A percentile compares a stretch with the other conserved stretches of the same genome.
These are phyloP conservation scores for Herpetotheres cachinnans DNA, from an alignment of 2,113 vertebrate genomes.

Conservation along the genomic window DNA sequence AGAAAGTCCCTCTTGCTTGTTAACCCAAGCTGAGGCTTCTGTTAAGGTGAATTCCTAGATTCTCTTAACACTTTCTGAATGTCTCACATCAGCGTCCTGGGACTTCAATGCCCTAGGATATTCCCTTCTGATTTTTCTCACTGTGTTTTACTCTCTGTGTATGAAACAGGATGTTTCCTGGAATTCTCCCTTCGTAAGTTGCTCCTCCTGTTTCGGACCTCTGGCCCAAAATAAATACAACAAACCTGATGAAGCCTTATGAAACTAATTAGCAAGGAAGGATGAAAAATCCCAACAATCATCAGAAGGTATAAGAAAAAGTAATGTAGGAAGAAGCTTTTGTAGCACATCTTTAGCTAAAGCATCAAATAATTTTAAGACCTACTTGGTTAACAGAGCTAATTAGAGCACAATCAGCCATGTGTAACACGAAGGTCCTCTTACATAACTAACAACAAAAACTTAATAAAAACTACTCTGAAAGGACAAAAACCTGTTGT, in stretches of 20 bases:
- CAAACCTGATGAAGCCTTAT: background rate
- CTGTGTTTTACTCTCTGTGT: background rate
- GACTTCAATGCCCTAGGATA: background rate
- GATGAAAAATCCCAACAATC: background rate
- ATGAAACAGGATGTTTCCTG: background rate
- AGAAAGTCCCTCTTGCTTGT: background rate
- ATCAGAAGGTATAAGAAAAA: background rate
- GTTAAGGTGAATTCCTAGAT: background rate
- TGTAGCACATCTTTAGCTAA: background rate
- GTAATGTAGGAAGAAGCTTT: background rate
- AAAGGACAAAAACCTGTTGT: background rate
- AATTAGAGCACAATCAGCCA: background rate
- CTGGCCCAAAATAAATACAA: background rate
- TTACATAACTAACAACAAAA: background rate
- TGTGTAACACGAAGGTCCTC: background rate
- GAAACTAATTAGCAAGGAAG: background rate
- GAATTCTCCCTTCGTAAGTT: background rate
- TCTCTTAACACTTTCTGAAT: background rate
- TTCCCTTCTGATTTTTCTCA: background rate
- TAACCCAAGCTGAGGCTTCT: background rate
- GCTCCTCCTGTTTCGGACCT: too few species aligned
- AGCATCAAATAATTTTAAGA: background rate
- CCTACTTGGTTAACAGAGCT: background rate
- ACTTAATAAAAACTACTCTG: background rate
- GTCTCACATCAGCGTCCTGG: background rate